These are phyloP conservation scores for Drosophila subquinaria DNA, from an alignment of 2,888 invertebrate species.

Conservation along the genomic window DNA sequence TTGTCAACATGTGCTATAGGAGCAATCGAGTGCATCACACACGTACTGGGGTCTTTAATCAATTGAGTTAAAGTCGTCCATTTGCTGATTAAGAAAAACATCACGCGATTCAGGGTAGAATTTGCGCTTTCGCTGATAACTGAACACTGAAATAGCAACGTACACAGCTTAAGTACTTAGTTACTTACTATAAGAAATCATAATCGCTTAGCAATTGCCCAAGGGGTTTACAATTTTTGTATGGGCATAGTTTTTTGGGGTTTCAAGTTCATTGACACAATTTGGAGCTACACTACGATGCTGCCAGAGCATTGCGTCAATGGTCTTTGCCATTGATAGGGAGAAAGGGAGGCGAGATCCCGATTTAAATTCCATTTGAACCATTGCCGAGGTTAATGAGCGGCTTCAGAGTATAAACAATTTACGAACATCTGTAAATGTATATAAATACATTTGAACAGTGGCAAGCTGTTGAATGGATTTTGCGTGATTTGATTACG, in stretches of 20 bases:
- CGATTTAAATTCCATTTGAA: constrained; percentile 25
- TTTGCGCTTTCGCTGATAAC: constrained; percentile 68
- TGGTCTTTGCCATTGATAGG: constrained; percentile 49
- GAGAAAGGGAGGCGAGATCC: neutral
- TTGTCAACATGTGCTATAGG: constrained; percentile 21
- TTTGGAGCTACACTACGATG: constrained; percentile 4
- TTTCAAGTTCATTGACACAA: constrained; percentile 67
- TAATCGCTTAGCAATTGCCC: constrained; percentile 6
- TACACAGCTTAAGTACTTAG: neutral
- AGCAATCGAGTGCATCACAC: constrained; percentile 38
- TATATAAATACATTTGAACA: constrained; percentile 4
- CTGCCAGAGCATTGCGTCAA: constrained; percentile 52
- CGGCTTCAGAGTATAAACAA: constrained; percentile 16
- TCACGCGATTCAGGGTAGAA: constrained; percentile 80
- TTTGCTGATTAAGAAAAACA: constrained; percentile 77
- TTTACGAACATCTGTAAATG: constrained; percentile 14
- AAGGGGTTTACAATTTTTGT: constrained; percentile 41
- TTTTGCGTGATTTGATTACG: constrained; percentile 30
- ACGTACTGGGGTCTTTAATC: constrained; percentile 64
- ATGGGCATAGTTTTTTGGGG: constrained; percentile 12
- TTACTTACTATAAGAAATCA: neutral
- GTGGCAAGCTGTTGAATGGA: constrained; percentile 28
- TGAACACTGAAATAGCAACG: constrained; percentile 27
- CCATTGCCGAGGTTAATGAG: constrained; percentile 44
- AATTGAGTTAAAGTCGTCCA: constrained; percentile 65